Conservation (phyloP, 2,888 invertebrate species). For the Abrostola triplasia region DNA sequence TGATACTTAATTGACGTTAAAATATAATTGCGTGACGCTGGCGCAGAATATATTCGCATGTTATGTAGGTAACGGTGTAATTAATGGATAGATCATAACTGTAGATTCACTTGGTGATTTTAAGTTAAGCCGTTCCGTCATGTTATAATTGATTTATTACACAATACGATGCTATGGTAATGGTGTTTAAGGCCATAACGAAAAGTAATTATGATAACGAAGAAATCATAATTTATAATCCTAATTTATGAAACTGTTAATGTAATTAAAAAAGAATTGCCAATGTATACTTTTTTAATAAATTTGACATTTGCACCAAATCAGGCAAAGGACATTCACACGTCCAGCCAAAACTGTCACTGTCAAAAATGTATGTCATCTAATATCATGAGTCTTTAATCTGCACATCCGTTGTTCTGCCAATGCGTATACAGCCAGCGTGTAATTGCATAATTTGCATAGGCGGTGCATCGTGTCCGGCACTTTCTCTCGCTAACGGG, state of each 20-base stretch:
- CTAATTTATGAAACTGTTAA: neutral
- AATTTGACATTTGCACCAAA: slow-evolving; percentile 13
- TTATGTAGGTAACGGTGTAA: slow-evolving; percentile 50
- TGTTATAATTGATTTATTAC: slow-evolving; percentile 1
- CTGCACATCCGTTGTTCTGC: slow-evolving; percentile 49
- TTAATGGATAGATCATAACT: slow-evolving; percentile 35
- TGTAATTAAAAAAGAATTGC: neutral
- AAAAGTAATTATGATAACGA: too few relatives aligned
- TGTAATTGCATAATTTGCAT: slow-evolving; percentile 87
- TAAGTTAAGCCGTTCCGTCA: neutral
- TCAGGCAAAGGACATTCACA: slow-evolving; percentile 33
- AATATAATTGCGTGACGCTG: slow-evolving; percentile 40
- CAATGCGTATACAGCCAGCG: slow-evolving; percentile 50
- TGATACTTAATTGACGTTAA: slow-evolving; percentile 34
- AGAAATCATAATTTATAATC: too few relatives aligned
- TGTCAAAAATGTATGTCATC: slow-evolving; percentile 45
- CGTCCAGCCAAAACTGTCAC: slow-evolving; percentile 35
- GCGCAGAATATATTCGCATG: slow-evolving; percentile 38
- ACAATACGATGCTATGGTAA: neutral
- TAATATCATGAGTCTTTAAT: slow-evolving; percentile 41
- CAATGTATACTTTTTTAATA: neutral
- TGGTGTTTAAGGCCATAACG: too few relatives aligned
- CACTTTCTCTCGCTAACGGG: slow-evolving; percentile 86
- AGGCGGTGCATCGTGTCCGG: slow-evolving; percentile 74
- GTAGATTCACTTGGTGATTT: slow-evolving; percentile 23